Evolutionary conservation across 2,888 invertebrate genomes (phyloP).

Genomic region (Acrobeloides nanus): DNA sequence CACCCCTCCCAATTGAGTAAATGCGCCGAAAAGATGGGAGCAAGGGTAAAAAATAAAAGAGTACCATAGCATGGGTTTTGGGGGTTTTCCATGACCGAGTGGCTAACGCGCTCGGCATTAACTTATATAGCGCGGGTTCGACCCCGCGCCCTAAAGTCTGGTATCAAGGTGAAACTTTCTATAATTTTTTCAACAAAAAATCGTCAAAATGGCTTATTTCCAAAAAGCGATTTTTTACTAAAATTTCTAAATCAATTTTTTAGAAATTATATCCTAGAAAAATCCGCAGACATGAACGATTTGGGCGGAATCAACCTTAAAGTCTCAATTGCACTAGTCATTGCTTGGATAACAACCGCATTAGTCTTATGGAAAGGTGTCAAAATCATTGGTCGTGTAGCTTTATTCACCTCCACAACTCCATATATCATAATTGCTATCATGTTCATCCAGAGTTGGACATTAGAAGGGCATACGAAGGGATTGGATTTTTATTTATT

Average conservation of each 20-base stretch:
- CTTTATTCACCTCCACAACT: slow-evolving; percentile 32
- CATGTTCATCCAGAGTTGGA: slow-evolving; percentile 41
- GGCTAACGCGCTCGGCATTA: no score
- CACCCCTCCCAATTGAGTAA: background rate
- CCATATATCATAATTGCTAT: slow-evolving; percentile 42
- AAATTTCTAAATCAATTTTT: slow-evolving; percentile 10
- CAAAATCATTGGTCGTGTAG: slow-evolving; percentile 29
- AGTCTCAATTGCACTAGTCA: slow-evolving; percentile 25
- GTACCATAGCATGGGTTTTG: no score
- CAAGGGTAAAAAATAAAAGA: no score
- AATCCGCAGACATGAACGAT: slow-evolving; percentile 25
- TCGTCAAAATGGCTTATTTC: no score
- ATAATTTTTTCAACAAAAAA: no score
- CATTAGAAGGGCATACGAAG: slow-evolving; percentile 31
- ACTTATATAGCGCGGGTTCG: no score
- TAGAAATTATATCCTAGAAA: slow-evolving; percentile 33
- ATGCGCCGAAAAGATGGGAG: no score
- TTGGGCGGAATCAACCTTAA: slow-evolving; percentile 32
- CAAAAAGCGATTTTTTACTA: background rate
- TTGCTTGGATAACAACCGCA: slow-evolving; percentile 36
- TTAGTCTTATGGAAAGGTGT: slow-evolving; percentile 42
- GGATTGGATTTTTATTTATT: slow-evolving; percentile 40
- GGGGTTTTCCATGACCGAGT: no score
- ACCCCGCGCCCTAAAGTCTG: no score
- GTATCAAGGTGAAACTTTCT: no score